Percentiles rank a stretch among this genome's conserved stretches.
These are phyloP conservation scores for Timema cristinae DNA, from an alignment of 2,888 invertebrate genomes.

Conservation along the genomic window DNA sequence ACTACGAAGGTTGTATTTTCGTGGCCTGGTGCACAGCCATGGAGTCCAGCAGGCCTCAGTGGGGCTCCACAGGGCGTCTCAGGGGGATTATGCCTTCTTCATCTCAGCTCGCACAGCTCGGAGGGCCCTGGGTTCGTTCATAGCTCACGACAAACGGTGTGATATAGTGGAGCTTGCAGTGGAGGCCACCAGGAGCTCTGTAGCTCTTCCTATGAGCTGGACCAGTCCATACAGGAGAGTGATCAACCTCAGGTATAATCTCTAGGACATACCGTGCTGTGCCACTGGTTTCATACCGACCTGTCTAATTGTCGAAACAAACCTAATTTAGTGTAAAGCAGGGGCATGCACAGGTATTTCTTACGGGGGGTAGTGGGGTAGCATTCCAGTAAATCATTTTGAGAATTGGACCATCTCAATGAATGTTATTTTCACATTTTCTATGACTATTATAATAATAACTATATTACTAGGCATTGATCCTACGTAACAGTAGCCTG, in stretches of 20 bases:
- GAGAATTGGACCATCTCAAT: too few species aligned
- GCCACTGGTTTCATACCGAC: too few species aligned
- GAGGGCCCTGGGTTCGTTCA: conserved; percentile 46
- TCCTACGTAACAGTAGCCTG: too few species aligned
- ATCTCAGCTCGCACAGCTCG: conserved; percentile 58
- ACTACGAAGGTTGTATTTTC: conserved; percentile 27
- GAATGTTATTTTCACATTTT: too few species aligned
- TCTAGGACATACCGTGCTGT: too few species aligned
- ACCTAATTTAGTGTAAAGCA: too few species aligned
- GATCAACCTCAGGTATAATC: conserved; percentile 49
- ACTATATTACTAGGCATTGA: too few species aligned
- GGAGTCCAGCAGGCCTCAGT: conserved; percentile 51
- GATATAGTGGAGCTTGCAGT: conserved; percentile 55
- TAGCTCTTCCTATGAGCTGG: conserved; percentile 56
- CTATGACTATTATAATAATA: too few species aligned
- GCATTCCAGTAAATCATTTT: too few species aligned
- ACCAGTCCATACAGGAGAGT: conserved; percentile 56
- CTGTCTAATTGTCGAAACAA: too few species aligned
- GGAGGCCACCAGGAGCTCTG: conserved; percentile 52
- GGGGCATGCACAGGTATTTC: too few species aligned
- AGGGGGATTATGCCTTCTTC: conserved; percentile 59
- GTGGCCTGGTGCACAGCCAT: conserved; percentile 45
- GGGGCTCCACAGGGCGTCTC: conserved; percentile 52
- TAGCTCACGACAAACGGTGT: conserved; percentile 47
- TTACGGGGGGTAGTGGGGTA: too few species aligned